A percentile compares a stretch with the other conserved stretches of the same genome.
Conservation (phyloP, 2,797 vertebrate genomes). For the Acanthiza pusilla region DNA sequence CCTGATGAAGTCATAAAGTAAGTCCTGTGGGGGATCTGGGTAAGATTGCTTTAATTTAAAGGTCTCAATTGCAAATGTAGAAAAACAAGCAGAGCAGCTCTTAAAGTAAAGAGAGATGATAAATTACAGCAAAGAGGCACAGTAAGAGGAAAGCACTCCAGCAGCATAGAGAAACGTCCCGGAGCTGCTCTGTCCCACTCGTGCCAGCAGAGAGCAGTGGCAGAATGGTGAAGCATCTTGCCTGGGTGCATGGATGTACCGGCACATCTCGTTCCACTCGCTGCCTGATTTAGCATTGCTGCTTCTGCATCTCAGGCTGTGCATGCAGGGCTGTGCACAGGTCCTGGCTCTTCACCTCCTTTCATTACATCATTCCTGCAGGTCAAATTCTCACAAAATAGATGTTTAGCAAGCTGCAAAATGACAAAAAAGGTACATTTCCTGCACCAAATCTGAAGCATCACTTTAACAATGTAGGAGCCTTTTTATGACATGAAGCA, state of each 20-base stretch:
- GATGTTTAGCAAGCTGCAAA: background rate
- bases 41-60: background rate
- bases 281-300: accelerated
- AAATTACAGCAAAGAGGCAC: background rate
- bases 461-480: background rate
- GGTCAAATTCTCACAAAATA: background rate
- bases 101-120: background rate
- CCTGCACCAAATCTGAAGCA: background rate
- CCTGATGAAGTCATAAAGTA: no score
- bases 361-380: background rate
- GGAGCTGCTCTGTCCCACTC: background rate
- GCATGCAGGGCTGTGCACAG: background rate
- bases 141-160: background rate
- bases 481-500: background rate
- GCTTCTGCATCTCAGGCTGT: accelerated
- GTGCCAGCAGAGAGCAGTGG: background rate
- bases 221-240: background rate
- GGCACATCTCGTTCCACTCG: accelerated
- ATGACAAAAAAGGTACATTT: background rate
- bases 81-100: background rate
- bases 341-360: background rate
- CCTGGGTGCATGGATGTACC: accelerated
- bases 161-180: accelerated
- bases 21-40: background rate
- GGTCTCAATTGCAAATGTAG: background rate